These are phyloP conservation scores for Actenoides lindsayi DNA, from an alignment of 2,113 vertebrate species.

Conservation along the genomic window DNA sequence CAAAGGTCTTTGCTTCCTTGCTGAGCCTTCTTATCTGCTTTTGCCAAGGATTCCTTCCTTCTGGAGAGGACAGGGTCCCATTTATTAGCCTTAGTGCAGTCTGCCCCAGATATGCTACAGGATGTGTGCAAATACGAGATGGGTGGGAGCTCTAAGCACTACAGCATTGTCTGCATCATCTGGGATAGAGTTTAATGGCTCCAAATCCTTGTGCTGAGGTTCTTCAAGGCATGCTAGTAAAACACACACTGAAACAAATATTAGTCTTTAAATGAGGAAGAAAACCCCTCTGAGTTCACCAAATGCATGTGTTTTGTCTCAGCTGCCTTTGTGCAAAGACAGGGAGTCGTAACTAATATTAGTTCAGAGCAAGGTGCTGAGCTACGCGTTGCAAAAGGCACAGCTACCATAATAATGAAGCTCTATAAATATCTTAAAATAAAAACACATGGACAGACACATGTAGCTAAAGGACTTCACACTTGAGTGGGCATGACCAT, in stretches of 20 bases:
- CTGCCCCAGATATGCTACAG: not conserved
- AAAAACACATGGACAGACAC: not conserved
- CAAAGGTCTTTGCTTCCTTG: not conserved
- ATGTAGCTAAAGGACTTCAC: not conserved
- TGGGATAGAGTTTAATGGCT: not conserved
- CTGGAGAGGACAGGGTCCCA: not conserved
- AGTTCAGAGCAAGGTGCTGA: not conserved
- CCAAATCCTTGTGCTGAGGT: not conserved
- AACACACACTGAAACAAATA: not conserved
- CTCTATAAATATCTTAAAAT: not conserved
- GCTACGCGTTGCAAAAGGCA: not conserved
- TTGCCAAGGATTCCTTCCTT: not conserved
- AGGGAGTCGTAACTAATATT: rapidly evolving
- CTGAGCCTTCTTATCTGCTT: not conserved
- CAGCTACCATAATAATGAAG: not conserved
- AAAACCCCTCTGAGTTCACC: rapidly evolving
- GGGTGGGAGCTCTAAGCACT: not conserved
- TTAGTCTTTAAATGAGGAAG: not conserved
- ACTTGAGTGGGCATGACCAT: not conserved
- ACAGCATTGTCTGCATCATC: not conserved
- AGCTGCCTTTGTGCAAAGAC: not conserved
- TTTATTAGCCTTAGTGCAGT: not conserved
- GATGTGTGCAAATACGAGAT: not conserved
- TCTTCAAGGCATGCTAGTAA: not conserved
- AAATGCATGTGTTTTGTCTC: not conserved